Conservation (phyloP, 2,113 vertebrate species). For the Uria lomvia region DNA sequence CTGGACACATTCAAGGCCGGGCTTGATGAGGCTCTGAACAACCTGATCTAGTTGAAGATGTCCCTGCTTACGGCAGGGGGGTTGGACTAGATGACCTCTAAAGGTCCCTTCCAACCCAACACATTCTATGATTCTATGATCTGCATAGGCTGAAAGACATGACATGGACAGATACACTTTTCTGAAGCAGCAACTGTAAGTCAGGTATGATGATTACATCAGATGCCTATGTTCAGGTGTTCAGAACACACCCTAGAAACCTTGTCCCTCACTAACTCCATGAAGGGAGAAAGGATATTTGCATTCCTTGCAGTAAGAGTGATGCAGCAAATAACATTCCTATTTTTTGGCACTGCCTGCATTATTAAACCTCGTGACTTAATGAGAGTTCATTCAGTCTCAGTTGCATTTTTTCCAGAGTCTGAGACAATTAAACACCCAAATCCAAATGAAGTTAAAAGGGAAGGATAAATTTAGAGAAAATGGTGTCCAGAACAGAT, state of each 20-base stretch:
- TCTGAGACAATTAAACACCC: background rate
- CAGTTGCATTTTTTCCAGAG: background rate
- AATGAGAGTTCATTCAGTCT: background rate
- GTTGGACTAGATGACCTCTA: too few species aligned
- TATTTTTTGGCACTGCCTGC: background rate
- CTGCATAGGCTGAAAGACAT: background rate
- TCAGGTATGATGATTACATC: background rate
- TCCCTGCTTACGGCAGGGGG: too few species aligned
- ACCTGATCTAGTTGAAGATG: too few species aligned
- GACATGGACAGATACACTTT: background rate
- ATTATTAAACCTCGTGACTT: background rate
- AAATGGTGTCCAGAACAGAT: background rate
- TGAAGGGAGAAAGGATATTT: background rate
- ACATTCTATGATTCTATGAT: background rate
- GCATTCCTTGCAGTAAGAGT: background rate
- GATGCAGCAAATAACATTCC: background rate
- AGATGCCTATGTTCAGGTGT: background rate
- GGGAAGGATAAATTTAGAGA: background rate
- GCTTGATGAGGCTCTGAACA: too few species aligned
- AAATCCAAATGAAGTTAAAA: background rate
- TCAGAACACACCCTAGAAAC: background rate
- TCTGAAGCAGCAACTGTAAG: background rate
- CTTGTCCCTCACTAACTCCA: background rate
- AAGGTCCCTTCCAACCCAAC: too few species aligned
- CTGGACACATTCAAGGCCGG: too few species aligned